phyloP scores from a whole-genome alignment of 2,888 invertebrate species.

The Meiosimyza platycephala region DNA sequence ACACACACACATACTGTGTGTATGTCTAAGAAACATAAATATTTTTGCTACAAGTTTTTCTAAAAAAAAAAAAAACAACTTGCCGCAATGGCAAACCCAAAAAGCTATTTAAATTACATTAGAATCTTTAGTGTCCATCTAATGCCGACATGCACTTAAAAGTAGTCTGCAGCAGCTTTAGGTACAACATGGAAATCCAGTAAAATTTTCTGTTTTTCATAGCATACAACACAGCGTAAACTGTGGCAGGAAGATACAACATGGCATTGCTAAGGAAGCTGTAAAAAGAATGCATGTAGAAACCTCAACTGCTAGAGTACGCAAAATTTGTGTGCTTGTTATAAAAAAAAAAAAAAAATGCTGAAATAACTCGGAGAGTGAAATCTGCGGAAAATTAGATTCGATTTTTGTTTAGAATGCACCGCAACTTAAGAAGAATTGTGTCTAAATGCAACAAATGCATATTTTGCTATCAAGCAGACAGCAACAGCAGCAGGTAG shows the following conservation, averaged over 20 bases:
- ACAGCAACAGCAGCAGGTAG: too few species aligned
- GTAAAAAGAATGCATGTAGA: background rate
- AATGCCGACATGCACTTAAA: conserved; percentile 44
- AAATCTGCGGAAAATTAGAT: conserved; percentile 48
- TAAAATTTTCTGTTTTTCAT: background rate
- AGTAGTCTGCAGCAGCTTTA: conserved; percentile 21
- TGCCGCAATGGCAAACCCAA: conserved; percentile 20
- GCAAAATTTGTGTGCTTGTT: background rate
- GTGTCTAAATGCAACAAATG: too few species aligned
- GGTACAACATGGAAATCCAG: background rate
- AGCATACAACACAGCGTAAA: background rate
- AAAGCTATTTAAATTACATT: conserved; percentile 47
- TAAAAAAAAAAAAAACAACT: too few species aligned
- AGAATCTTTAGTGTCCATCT: conserved; percentile 45
- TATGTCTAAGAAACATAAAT: too few species aligned
- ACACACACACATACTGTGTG: too few species aligned
- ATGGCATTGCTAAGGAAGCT: too few species aligned
- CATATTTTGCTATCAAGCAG: too few species aligned
- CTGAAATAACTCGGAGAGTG: conserved; percentile 41
- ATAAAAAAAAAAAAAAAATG: conserved; percentile 9
- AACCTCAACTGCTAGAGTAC: background rate
- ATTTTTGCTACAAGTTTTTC: too few species aligned
- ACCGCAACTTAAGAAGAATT: too few species aligned
- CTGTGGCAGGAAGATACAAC: too few species aligned
- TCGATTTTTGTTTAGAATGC: conserved; percentile 32